A percentile compares a stretch with the other conserved stretches of the same genome.
These are phyloP conservation scores for Tolmerus cingulatus DNA, from an alignment of 2,888 invertebrate genomes.

Conservation along the genomic window DNA sequence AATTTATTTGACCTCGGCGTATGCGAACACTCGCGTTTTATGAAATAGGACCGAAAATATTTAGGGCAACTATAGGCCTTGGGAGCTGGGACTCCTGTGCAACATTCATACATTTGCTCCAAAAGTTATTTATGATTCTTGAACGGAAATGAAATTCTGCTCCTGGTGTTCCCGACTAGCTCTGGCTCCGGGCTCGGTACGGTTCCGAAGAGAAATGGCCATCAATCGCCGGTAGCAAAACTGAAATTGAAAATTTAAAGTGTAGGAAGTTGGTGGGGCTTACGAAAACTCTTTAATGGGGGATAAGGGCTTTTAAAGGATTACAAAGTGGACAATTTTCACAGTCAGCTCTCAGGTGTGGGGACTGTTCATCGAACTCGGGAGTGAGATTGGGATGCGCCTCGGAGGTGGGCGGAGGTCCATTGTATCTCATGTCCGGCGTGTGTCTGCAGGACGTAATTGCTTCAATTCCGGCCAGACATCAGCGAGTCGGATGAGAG, in stretches of 20 bases:
- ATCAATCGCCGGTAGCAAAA: neutral
- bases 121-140: constrained; percentile 18
- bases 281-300: neutral
- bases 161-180: neutral
- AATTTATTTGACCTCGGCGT: neutral
- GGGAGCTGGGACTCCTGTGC: neutral
- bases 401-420: neutral
- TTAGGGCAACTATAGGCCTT: neutral
- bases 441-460: neutral
- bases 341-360: neutral
- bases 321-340: neutral
- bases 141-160: constrained; percentile 23
- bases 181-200: neutral
- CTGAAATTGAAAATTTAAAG: neutral
- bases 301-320: neutral
- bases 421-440: neutral
- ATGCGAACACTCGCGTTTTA: neutral
- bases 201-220: neutral
- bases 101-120: neutral
- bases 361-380: neutral
- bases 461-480: neutral
- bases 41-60: neutral
- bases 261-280: neutral
- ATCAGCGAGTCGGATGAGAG: neutral
- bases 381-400: neutral